Evolutionary conservation across 1,140 invertebrate genomes (phyloP), one percentile per base, ranked within the genome.

Genomic region (Drosophila persimilis): DNA sequence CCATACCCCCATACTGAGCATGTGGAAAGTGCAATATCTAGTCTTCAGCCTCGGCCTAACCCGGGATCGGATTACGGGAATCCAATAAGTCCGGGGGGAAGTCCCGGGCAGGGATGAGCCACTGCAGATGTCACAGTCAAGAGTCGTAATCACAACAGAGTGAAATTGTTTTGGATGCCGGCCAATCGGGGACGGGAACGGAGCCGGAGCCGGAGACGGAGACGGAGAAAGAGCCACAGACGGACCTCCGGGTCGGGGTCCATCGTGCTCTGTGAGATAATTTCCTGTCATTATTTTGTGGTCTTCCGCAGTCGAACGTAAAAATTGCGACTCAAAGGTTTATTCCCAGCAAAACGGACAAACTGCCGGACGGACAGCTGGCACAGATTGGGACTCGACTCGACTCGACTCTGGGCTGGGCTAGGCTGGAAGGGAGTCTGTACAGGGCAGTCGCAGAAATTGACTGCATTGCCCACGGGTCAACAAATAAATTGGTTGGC

Each of bases 251-350:
- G 1, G 17, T 17, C 17, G 17, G 65, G 35, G 35, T 13, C 35
- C 35, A 39, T 11, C 74, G 74, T 70, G 74, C 74, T 77, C 81
- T 80, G 74, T 71, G 84, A 83, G 83, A 88, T 88, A 88, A 88
- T 88, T 88, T 88, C 84, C 83, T 88, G 83, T 89, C 83, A 88
- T 88, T 88, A 88, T 88, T 88, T 88, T 88, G 83, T 89, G 83
- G 83, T 88, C 75, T 88, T 83, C 84, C 83, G 84, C 83, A 88
- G 84, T 79, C 71, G 75, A 88, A 89, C 83, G 84, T 83, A 83
- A 89, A 88, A 88, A 83, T 89, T 76, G 83, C 84, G 64, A 83
- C 72, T 89, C 83, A 88, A 88, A 88, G 83, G 78, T 88, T 86
- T 81, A 85, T 86, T 65, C 65, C 57, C 79, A 84, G 70, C 50